Conservation (phyloP, 2,888 invertebrate genomes). For the Tachina fera region DNA sequence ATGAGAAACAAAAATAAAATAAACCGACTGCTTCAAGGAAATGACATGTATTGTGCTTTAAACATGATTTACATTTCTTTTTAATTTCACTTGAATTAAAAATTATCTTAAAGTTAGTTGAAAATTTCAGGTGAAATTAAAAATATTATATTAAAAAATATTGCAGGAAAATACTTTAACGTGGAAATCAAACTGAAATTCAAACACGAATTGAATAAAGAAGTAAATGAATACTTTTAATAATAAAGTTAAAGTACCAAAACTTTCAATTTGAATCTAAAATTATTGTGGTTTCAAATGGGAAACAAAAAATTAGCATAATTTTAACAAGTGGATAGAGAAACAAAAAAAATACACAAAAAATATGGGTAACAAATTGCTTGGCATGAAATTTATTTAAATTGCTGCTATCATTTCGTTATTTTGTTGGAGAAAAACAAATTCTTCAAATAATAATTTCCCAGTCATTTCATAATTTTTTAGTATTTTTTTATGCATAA, state of each 20-base stretch:
- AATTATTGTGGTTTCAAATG: background rate
- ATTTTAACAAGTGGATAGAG: constrained; percentile 12
- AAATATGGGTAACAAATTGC: constrained; percentile 36
- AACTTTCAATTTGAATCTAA: background rate
- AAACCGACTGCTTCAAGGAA: too few species aligned
- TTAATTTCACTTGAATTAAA: too few species aligned
- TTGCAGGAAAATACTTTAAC: constrained; percentile 5
- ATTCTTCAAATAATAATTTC: constrained; percentile 32
- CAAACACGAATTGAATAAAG: constrained; percentile 23
- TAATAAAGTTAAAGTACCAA: background rate
- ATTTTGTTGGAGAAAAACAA: background rate
- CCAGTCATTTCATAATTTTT: constrained; percentile 23
- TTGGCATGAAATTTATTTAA: constrained; percentile 31
- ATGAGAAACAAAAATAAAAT: too few species aligned
- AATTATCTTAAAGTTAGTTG: too few species aligned
- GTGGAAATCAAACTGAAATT: constrained; percentile 5
- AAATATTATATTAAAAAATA: too few species aligned
- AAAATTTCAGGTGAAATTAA: too few species aligned
- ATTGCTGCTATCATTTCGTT: constrained; percentile 5
- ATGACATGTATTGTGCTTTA: too few species aligned
- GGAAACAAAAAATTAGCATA: constrained; percentile 43
- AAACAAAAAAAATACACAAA: background rate
- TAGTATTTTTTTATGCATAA: background rate
- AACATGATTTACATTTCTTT: too few species aligned
- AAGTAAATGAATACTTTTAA: constrained; percentile 21